These are phyloP conservation scores for Mugil cephalus DNA, from an alignment of 2,113 vertebrate genomes.

Conservation along the genomic window DNA sequence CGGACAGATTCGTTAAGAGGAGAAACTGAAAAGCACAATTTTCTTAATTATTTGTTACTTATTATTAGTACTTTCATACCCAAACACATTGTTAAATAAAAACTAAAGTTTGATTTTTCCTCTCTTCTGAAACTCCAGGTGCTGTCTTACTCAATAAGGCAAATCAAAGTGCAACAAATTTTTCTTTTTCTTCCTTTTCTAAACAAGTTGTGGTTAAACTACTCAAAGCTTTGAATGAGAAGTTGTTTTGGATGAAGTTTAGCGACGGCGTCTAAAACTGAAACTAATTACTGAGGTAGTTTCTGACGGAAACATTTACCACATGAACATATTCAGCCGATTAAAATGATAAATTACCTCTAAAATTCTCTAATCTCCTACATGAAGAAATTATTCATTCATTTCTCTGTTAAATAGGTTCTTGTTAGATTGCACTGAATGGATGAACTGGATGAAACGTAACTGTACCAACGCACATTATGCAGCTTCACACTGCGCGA, in stretches of 20 bases:
- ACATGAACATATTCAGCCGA: neutral
- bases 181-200: neutral
- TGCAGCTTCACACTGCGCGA: neutral
- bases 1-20: too few species aligned
- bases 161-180: constrained; percentile 66
- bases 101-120: neutral
- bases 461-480: neutral
- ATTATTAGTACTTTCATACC: too few species aligned
- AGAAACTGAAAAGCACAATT: too few species aligned
- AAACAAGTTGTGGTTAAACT: neutral
- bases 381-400: neutral
- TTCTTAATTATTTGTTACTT: too few species aligned
- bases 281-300: constrained; percentile 60
- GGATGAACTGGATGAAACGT: neutral
- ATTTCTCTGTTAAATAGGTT: neutral
- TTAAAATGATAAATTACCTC: constrained; percentile 27
- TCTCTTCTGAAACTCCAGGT: neutral
- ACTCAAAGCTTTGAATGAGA: neutral
- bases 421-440: constrained; percentile 7
- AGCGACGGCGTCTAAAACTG: constrained; percentile 2
- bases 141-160: constrained; percentile 56
- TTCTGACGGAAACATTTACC: constrained; percentile 22
- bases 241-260: neutral
- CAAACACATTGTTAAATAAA: too few species aligned
- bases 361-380: constrained; percentile 8